Base-by-base conservation (phyloP, 2,888 invertebrate species). In the Sesia apiformis region DNA sequence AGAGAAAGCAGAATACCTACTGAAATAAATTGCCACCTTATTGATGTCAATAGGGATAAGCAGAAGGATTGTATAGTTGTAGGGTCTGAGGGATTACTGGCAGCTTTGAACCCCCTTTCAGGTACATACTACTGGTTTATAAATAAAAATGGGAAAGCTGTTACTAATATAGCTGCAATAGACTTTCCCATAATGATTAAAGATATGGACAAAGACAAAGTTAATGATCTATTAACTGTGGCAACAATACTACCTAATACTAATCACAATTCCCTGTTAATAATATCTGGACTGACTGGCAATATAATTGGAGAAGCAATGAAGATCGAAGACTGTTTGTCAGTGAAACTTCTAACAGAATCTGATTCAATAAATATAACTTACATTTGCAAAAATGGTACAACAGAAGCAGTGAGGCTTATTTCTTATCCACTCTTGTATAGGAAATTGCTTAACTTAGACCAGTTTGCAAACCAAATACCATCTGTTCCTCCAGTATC, bases 31-130 rank as follows among this genome's bases (percentile, higher is more conserved):
- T 96, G 96, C 69, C 90, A 92, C 39, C 78, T 94, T 1, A 85
- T 95, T 54, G 95, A 96, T 81, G 92, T 93, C 0, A 93, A 95
- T 74, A 90, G 84, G 53, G 94, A 95, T 71, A 93, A 92, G 5
- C 91, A 92, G 54, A 91, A 92, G 6, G 95, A 96, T 68, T 96
- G 96, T 63, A 86, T 96, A 55, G 91, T 96, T 4, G 90, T 94
- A 23, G 95, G 95, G 38, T 91, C 93, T 41, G 92, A 92, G 60
- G 95, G 95, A 0, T 63, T 89, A 6, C 70, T 90, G 56, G 91
- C 81, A 64, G 91, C 91, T 55, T 76, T 81, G 70, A 91, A 91
- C 64, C 86, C 87, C 4, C 62, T 84, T n/a, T 88, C 84, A 0
- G 90, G 82, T 58, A 91, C 92, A 67, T 90, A 88, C 71, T 90